Evolutionary conservation across 2,888 invertebrate genomes (phyloP).

Genomic region (Drosophila histrio): DNA sequence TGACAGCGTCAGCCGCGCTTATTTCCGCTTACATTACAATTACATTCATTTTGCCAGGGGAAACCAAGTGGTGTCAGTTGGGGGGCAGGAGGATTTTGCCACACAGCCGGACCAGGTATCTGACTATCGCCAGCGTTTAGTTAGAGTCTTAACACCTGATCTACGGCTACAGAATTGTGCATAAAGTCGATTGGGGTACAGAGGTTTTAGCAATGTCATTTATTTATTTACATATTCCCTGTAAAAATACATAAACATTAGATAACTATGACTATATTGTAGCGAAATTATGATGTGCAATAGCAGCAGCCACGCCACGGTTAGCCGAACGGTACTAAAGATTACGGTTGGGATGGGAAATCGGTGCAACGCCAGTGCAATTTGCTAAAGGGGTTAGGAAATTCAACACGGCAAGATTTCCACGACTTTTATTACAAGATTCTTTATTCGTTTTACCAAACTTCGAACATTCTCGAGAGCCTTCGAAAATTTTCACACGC

Average conservation of each 20-base stretch:
- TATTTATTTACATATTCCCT: not conserved
- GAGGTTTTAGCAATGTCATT: not conserved
- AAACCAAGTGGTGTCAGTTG: not conserved
- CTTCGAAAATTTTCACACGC: no score
- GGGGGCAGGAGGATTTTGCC: not conserved
- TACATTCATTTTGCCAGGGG: slow-evolving; percentile 58
- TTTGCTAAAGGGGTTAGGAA: no score
- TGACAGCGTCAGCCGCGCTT: slow-evolving; percentile 54
- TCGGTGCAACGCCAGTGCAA: no score
- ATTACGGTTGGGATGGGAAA: no score
- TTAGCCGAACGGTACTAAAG: no score
- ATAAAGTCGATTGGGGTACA: slow-evolving; percentile 2
- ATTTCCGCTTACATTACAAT: slow-evolving; percentile 79
- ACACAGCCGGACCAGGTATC: slow-evolving; percentile 11
- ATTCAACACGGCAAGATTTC: no score
- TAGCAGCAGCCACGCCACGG: no score
- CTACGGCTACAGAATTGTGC: slow-evolving; percentile 25
- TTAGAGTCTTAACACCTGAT: slow-evolving; percentile 53
- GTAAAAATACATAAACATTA: not conserved
- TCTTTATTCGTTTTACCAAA: no score
- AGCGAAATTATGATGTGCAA: no score
- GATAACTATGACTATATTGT: no score
- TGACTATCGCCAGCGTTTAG: slow-evolving; percentile 30
- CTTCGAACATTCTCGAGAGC: no score
- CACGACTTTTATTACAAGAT: no score